These are phyloP conservation scores for Sigmodon hispidus DNA, from an alignment of 2,113 vertebrate species.

Conservation along the genomic window DNA sequence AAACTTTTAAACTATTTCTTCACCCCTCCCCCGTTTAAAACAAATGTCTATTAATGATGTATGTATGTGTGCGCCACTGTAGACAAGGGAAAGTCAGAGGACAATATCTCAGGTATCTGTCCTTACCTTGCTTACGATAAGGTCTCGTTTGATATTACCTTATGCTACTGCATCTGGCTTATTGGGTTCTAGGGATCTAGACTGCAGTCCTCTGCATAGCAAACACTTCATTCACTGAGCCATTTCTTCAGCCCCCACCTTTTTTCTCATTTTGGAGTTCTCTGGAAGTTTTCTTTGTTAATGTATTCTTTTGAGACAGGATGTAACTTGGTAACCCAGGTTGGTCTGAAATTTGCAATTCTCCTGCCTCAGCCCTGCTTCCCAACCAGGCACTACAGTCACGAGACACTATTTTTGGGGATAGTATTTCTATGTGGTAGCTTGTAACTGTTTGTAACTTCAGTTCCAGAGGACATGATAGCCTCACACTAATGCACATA, in stretches of 20 bases:
- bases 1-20: not conserved
- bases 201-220: not conserved
- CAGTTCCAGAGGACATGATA: no score
- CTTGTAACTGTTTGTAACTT: no score
- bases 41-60: not conserved
- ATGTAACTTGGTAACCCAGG: not conserved
- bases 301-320: not conserved
- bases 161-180: not conserved
- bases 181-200: not conserved
- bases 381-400: not conserved
- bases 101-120: not conserved
- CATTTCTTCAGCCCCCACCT: no score
- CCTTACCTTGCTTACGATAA: not conserved
- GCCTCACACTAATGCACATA: no score
- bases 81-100: not conserved
- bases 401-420: not conserved
- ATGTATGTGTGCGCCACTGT: not conserved
- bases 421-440: not conserved
- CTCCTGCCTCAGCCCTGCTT: not conserved
- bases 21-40: no score
- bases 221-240: not conserved
- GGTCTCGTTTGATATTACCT: not conserved
- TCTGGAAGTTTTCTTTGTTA: not conserved
- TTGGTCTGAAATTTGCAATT: not conserved
- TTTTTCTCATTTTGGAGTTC: not conserved